These are phyloP conservation scores for Ctenosaura bakeri DNA, from an alignment of 2,797 vertebrate genomes.

Conservation along the genomic window DNA sequence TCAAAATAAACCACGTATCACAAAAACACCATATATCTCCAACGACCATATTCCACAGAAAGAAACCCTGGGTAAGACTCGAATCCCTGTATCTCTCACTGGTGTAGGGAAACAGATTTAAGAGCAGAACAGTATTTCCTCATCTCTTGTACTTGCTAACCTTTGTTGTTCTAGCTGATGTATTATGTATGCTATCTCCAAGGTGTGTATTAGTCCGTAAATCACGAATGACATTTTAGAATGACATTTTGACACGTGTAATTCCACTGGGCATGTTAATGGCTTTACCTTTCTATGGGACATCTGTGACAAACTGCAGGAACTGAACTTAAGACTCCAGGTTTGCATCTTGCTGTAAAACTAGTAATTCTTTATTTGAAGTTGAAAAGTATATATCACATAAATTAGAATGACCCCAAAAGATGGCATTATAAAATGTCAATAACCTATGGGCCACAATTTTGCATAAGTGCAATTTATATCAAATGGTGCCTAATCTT, in stretches of 20 bases:
- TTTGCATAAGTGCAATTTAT: conserved; percentile 74
- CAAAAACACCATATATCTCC: not conserved
- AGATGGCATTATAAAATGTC: conserved; percentile 78
- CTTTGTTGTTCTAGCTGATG: conserved; percentile 62
- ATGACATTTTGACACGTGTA: conserved; percentile 71
- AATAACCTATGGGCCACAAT: conserved; percentile 66
- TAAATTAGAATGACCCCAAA: conserved; percentile 63
- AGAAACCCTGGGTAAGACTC: not conserved
- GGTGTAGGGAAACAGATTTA: not conserved
- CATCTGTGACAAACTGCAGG: conserved; percentile 3
- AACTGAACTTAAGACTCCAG: conserved; percentile 74
- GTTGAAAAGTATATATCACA: conserved; percentile 48
- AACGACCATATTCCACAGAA: not conserved
- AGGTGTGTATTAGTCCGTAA: conserved; percentile 51
- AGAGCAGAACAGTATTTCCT: conserved; percentile 1
- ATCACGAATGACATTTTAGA: conserved; percentile 68
- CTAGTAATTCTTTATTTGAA: conserved; percentile 74
- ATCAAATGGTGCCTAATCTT: conserved; percentile 55
- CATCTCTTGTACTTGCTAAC: conserved; percentile 57
- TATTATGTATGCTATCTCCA: conserved; percentile 50
- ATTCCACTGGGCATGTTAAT: conserved; percentile 71
- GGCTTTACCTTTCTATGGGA: conserved; percentile 72
- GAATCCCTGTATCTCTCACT: not conserved
- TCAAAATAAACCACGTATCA: not conserved
- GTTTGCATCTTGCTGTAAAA: conserved; percentile 70